Evolutionary conservation across 2,113 vertebrate genomes (phyloP).

Genomic region (Aviceda subcristata): DNA sequence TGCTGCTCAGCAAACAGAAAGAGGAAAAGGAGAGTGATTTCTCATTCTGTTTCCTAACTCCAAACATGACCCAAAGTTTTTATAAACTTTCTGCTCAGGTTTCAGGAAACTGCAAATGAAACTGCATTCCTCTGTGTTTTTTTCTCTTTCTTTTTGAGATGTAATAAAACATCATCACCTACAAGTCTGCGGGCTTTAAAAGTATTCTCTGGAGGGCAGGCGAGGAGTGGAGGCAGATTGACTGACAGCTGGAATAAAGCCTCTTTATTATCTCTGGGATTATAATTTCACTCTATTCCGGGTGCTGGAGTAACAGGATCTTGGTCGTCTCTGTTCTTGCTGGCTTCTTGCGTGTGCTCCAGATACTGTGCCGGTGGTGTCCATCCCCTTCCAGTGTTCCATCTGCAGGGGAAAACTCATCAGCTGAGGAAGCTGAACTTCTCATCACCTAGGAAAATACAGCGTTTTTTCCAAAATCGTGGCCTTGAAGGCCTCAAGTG

Average conservation of each 20-base stretch:
- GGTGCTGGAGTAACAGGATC: background rate
- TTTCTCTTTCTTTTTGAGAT: background rate
- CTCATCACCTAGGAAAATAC: background rate
- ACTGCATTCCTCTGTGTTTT: slow-evolving; percentile 42
- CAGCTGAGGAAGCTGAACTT: background rate
- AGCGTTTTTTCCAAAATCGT: rapidly evolving
- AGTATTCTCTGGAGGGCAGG: slow-evolving; percentile 6
- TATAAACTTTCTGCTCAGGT: slow-evolving; percentile 64
- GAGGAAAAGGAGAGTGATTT: slow-evolving; percentile 33
- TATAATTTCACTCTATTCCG: background rate
- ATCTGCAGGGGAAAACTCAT: background rate
- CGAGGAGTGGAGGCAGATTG: slow-evolving; percentile 31
- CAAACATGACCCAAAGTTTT: slow-evolving; percentile 55
- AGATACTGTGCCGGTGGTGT: rapidly evolving
- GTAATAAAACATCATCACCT: slow-evolving; percentile 61
- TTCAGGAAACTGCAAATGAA: slow-evolving; percentile 69
- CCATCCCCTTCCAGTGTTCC: rapidly evolving
- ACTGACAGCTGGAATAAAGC: slow-evolving; percentile 25
- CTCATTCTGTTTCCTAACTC: slow-evolving; percentile 53
- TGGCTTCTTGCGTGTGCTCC: background rate
- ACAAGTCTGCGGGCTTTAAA: slow-evolving; percentile 19
- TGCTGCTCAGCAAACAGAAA: slow-evolving; percentile 52
- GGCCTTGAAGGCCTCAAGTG: background rate
- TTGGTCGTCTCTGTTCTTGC: background rate
- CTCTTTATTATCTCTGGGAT: slow-evolving; percentile 39